Evolutionary conservation across 92 coral and sea anemone genomes (phyloP).

Genomic region (Anthopleura xanthogrammica): DNA sequence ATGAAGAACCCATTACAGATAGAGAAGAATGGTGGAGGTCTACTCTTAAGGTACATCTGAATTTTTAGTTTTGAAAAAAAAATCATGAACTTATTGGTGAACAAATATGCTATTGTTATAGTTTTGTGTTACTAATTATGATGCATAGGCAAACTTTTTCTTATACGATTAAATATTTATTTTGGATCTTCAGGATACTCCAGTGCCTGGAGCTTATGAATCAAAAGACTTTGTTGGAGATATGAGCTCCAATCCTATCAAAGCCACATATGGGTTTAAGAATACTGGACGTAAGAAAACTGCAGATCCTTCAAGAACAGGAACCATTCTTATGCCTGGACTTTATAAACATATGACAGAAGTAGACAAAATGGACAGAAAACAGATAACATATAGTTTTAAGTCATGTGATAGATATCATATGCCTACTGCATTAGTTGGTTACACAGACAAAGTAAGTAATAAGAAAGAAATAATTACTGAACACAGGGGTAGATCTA

Average conservation of each 20-base stretch:
- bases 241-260: constrained; percentile 69
- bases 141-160: too few species aligned
- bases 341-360: constrained; percentile 77
- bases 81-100: neutral
- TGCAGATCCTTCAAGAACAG: constrained; percentile 90
- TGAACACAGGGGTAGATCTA: too few species aligned
- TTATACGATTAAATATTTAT: neutral
- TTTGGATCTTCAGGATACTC: constrained; percentile 73
- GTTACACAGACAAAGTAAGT: constrained; percentile 86
- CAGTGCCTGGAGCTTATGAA: constrained; percentile 93
- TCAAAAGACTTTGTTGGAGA: constrained; percentile 84
- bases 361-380: constrained; percentile 66
- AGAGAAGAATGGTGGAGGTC: constrained; percentile 99
- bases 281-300: constrained; percentile 88
- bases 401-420: constrained; percentile 85
- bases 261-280: constrained; percentile 81
- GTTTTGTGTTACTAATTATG: neutral
- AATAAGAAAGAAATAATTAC: neutral
- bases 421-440: constrained; percentile 84
- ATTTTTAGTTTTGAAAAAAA: too few species aligned
- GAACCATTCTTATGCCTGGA: constrained; percentile 83
- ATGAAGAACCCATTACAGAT: constrained; percentile 89
- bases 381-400: constrained; percentile 73
- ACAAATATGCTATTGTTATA: neutral
- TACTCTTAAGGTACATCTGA: constrained; percentile 72